Percentiles rank a stretch among this genome's conserved stretches.
phyloP scores from a whole-genome alignment of 1,140 invertebrate species.

The Sycobia sp. region DNA sequence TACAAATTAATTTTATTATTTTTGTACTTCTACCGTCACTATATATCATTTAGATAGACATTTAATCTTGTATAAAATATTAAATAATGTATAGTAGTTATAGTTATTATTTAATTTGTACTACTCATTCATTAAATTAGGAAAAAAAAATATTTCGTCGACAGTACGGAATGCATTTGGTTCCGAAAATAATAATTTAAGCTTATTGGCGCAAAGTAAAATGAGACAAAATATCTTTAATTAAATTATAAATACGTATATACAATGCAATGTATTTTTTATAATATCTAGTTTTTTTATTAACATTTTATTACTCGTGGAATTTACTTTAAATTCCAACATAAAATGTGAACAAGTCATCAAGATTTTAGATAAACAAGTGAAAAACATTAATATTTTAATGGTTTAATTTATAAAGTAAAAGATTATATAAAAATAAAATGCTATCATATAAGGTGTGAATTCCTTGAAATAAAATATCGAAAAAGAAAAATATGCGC shows the following conservation, averaged over 20 bases:
- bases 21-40: constrained; percentile 21
- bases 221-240: background rate
- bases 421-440: constrained; percentile 10
- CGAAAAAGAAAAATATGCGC: background rate
- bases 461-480: background rate
- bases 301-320: background rate
- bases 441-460: constrained; percentile 4
- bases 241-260: background rate
- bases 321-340: too few relatives aligned
- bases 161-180: background rate
- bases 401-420: constrained; percentile 5
- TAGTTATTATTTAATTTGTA: constrained; percentile 26
- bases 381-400: too few relatives aligned
- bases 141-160: background rate
- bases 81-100: constrained; percentile 5
- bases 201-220: background rate
- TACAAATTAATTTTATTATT: constrained; percentile 33
- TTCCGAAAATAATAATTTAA: constrained; percentile 5
- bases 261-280: constrained; percentile 22
- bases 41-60: constrained; percentile 17
- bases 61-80: constrained; percentile 30
- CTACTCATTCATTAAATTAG: constrained; percentile 3
- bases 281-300: constrained; percentile 19
- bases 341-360: too few relatives aligned
- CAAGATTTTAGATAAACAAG: too few relatives aligned